Base-by-base conservation (phyloP, 1,140 invertebrate genomes). In the Melipona quadrifasciata region DNA sequence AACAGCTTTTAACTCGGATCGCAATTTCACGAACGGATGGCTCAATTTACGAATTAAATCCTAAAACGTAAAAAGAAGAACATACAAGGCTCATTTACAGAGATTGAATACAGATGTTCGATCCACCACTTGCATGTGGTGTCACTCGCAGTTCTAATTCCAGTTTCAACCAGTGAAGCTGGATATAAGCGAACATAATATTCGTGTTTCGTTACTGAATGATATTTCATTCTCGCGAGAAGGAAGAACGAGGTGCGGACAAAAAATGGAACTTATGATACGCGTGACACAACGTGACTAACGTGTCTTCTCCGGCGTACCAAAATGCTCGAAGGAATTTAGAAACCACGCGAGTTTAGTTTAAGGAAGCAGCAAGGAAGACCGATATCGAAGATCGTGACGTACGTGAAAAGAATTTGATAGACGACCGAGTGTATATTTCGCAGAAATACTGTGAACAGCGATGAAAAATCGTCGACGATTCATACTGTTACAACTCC, bases 101-200 rank as follows among this genome's bases (percentile, higher is more conserved):
- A n/a, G 19, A 67, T n/a, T 6, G 34, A 53, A 53, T 27, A 19
- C 64, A 77, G 17, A 64, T 31, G 73, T 58, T 58, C n/a, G 31
- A 58, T 21, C 4, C 14, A 5, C 19, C 8, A 21, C 64, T 77
- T 67, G 47, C 39, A n/a, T 16, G n/a, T 51, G 76, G 76, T 34
- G 53, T 67, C 61, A 5, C 27, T 24, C 27, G 19, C 55, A 4
- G 12, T 53, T 67, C 47, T 78, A 51, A 67, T 31, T 51, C 51
- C 31, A 53, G n/a, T 67, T 24, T 53, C 12, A 64, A 65, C 17
- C 58, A 65, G 39, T n/a, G 17, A 17, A 65, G 24, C 47, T 14
- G 57, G 10, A 39, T 76, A 73, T 73, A 73, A 31, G n/a, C 55
- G 71, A 53, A 10, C n/a, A 14, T 73, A 73, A 73, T 73, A 73